These are phyloP conservation scores for Nymphalis polychloros DNA, from an alignment of 2,888 invertebrate genomes.

Conservation along the genomic window DNA sequence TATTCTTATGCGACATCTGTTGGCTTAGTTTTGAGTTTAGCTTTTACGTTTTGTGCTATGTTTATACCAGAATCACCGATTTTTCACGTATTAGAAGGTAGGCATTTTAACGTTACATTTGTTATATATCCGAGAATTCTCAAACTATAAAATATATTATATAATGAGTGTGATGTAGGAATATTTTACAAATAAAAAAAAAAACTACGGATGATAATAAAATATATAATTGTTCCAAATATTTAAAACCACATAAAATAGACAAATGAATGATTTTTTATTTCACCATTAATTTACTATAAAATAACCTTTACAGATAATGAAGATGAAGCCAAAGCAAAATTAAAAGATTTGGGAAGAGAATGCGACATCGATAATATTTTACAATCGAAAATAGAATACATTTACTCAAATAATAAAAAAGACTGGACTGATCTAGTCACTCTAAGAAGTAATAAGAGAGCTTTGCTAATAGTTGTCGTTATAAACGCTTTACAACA, in stretches of 20 bases:
- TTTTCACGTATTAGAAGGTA: constrained; percentile 51
- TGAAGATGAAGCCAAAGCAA: constrained; percentile 44
- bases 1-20: constrained; percentile 45
- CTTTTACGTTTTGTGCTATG: constrained; percentile 40
- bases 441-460: constrained; percentile 50
- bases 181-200: too few species aligned
- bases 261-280: too few species aligned
- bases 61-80: constrained; percentile 55
- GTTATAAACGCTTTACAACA: constrained; percentile 44
- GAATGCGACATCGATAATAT: constrained; percentile 48
- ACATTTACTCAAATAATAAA: constrained; percentile 35
- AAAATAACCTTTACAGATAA: constrained; percentile 46
- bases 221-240: too few species aligned
- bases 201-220: too few species aligned
- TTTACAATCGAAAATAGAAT: constrained; percentile 39
- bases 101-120: constrained; percentile 1
- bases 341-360: constrained; percentile 50
- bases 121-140: neutral
- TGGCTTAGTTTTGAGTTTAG: constrained; percentile 38
- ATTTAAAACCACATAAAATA: too few species aligned
- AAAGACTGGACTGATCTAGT: constrained; percentile 51
- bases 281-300: neutral
- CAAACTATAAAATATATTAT: too few species aligned
- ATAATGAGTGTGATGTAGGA: too few species aligned
- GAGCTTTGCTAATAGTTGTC: constrained; percentile 50